These are phyloP conservation scores for Porites rus DNA, from an alignment of 92 coral and sea anemone species.

Conservation along the genomic window DNA sequence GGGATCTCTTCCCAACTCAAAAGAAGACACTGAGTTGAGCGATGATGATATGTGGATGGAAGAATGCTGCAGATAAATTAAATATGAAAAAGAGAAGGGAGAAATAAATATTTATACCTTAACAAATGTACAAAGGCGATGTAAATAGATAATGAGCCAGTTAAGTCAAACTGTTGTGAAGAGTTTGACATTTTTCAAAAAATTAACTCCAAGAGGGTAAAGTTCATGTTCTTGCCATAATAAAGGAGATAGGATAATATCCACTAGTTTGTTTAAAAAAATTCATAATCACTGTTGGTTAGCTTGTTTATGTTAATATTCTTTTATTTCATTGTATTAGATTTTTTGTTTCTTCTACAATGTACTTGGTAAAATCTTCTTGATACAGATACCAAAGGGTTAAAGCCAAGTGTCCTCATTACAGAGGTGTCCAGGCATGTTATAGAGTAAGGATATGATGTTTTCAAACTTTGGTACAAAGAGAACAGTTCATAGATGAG, in stretches of 20 bases:
- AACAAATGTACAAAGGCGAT: constrained; percentile 9
- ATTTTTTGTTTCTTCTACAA: too few species aligned
- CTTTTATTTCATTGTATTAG: too few species aligned
- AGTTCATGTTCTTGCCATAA: neutral
- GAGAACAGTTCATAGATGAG: too few species aligned
- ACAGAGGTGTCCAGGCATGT: too few species aligned
- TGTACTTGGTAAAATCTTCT: too few species aligned
- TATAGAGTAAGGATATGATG: too few species aligned
- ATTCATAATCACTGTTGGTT: too few species aligned
- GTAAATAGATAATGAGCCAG: constrained; percentile 11
- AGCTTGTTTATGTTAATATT: too few species aligned
- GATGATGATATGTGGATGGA: constrained; percentile 76
- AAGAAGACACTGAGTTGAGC: constrained; percentile 80
- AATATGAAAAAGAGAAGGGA: neutral
- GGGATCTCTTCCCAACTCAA: constrained; percentile 90
- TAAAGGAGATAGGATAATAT: neutral
- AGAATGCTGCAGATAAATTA: constrained; percentile 87
- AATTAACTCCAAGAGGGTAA: neutral
- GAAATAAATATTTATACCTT: constrained; percentile 30
- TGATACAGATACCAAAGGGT: too few species aligned
- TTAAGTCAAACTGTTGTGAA: neutral
- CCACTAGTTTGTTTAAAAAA: too few species aligned
- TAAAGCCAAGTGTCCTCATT: too few species aligned
- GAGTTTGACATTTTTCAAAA: neutral
- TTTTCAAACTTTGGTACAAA: too few species aligned